These are phyloP conservation scores for Trissoscelio sp. DNA, from an alignment of 2,888 invertebrate genomes.

Conservation along the genomic window DNA sequence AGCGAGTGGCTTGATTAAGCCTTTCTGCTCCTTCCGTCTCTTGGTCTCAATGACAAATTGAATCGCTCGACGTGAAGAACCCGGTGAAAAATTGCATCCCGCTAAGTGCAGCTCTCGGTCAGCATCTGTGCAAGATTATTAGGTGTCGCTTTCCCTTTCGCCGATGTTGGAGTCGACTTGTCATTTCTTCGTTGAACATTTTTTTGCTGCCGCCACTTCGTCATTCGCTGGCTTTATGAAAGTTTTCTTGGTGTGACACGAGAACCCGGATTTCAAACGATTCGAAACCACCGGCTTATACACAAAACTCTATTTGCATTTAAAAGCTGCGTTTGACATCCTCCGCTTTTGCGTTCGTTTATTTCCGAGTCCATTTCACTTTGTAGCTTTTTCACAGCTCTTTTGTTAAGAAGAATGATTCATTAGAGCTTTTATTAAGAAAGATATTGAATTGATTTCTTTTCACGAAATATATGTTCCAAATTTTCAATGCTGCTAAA, in stretches of 20 bases:
- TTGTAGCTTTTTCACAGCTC: slow-evolving; percentile 49
- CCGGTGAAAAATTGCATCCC: slow-evolving; percentile 52
- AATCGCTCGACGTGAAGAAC: slow-evolving; percentile 38
- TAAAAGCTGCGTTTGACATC: slow-evolving; percentile 62
- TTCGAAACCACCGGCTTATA: slow-evolving; percentile 45
- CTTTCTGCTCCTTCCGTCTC: slow-evolving; percentile 17
- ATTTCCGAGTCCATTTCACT: slow-evolving; percentile 42
- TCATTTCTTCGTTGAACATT: slow-evolving; percentile 40
- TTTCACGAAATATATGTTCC: neutral
- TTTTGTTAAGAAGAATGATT: slow-evolving; percentile 56
- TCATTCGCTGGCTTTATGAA: slow-evolving; percentile 53
- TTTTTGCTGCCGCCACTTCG: slow-evolving; percentile 37
- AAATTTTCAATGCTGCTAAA: neutral
- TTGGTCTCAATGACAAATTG: slow-evolving; percentile 54
- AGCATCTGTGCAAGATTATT: slow-evolving; percentile 57
- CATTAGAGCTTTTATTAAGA: slow-evolving; percentile 54
- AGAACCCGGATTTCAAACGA: slow-evolving; percentile 51
- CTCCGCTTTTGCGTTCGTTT: slow-evolving; percentile 37
- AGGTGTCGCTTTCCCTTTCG: slow-evolving; percentile 59
- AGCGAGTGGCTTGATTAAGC: slow-evolving; percentile 44
- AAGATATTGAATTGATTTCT: slow-evolving; percentile 34
- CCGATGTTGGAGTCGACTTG: slow-evolving; percentile 35
- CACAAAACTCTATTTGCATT: slow-evolving; percentile 61
- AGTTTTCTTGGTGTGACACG: slow-evolving; percentile 41
- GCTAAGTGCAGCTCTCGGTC: slow-evolving; percentile 53